These are phyloP conservation scores for Dicerorhinus sumatrensis DNA, from an alignment of 2,113 vertebrate genomes.

Conservation along the genomic window DNA sequence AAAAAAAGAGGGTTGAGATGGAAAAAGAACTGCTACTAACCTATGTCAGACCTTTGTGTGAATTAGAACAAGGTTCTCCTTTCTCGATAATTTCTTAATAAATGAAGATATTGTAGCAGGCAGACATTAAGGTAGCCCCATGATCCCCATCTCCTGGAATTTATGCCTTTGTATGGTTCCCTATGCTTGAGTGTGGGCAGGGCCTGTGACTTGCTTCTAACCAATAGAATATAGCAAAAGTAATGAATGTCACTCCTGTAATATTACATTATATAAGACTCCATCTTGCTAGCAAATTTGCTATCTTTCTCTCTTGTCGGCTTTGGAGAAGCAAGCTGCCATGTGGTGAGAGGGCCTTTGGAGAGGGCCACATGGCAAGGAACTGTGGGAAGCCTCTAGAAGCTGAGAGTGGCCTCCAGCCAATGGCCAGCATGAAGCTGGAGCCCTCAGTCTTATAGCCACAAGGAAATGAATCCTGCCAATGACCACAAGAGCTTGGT, in stretches of 20 bases:
- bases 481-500: background rate
- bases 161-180: background rate
- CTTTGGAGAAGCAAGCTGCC: background rate
- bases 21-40: background rate
- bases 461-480: background rate
- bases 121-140: background rate
- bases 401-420: background rate
- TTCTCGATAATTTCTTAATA: background rate
- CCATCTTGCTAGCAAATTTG: background rate
- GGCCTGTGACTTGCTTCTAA: background rate
- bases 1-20: background rate
- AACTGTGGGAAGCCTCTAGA: background rate
- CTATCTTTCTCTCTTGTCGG: background rate
- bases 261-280: background rate
- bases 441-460: background rate
- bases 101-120: background rate
- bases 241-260: background rate
- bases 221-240: background rate
- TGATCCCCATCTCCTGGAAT: background rate
- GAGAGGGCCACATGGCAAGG: background rate
- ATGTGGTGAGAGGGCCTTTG: background rate
- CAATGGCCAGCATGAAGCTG: background rate
- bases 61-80: background rate
- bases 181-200: background rate
- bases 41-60: background rate